These are phyloP conservation scores for Turdus rufiventris DNA, from an alignment of 2,113 vertebrate species.

Conservation along the genomic window DNA sequence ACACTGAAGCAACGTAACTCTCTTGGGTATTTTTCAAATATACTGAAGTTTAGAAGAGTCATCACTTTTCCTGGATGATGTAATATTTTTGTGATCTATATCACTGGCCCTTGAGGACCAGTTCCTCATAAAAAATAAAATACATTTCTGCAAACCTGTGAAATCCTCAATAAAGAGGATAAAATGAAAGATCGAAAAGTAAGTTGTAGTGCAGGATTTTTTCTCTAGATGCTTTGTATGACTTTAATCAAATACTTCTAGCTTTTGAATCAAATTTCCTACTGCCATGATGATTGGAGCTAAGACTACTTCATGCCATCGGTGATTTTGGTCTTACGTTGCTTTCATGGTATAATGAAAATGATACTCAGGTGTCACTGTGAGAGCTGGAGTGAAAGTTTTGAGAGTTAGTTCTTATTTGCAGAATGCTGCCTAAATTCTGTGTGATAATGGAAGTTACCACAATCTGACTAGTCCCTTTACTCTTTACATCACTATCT, in stretches of 20 bases:
- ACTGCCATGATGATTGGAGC: background rate
- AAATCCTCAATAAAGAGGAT: background rate
- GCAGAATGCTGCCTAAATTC: background rate
- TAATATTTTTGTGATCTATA: background rate
- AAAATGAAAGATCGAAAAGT: background rate
- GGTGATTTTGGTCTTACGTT: background rate
- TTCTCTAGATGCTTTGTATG: background rate
- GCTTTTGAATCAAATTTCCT: background rate
- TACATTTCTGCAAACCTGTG: background rate
- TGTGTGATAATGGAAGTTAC: background rate
- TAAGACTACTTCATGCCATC: background rate
- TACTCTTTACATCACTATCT: constrained; percentile 11
- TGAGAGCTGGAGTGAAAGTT: background rate
- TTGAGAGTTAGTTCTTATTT: background rate
- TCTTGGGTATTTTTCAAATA: background rate
- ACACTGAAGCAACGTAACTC: background rate
- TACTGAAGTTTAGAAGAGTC: background rate
- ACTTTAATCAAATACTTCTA: background rate
- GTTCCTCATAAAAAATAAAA: background rate
- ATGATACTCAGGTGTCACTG: background rate
- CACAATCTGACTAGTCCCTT: background rate
- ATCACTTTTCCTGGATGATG: background rate
- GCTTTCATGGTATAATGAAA: background rate
- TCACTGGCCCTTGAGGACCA: accelerated
- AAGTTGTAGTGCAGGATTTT: background rate